Base-by-base conservation (phyloP, 2,888 invertebrate species). In the Holacanthella duospinosa region DNA sequence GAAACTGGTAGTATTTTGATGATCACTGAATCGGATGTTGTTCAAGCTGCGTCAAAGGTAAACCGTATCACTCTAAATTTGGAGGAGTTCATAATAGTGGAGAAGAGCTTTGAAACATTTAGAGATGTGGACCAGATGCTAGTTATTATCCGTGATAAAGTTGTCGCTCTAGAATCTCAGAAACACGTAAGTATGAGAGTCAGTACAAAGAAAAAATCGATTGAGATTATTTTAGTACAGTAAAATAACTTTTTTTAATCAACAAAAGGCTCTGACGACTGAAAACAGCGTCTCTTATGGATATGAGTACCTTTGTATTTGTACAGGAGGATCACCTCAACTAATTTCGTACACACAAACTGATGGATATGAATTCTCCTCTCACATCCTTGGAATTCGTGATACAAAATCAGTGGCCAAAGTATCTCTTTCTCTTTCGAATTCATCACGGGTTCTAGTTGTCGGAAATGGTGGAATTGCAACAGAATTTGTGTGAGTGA, bases 381-480 rank as follows among this genome's bases (percentile, higher is more conserved):
- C 57, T 21, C 9, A 64, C 26, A 84, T 96, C 29, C 75, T 95
- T 66, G 93, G 93, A 2, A 93, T 97, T 66, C 82, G 96, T 73
- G 96, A 97, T 75, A 95, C 93, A 1, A 93, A 96, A 76, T 94
- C 95, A 12, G 93, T 95, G 0, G 80, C 84, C 73, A 83, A 84
- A 65, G 87, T 96, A 74, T 84, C 89, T 73, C 77, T 83, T 29
- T 85, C 83, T 75, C 78, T 99, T 12, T 78, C 79, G 62, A 77
- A 79, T 62, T 85, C 93, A 0, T 83, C 83, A 55, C 84, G 83
- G 77, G 83, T 99, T 74, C 78, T 90, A 0, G 82, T 99, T 55
- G 84, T 97, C 59, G 99, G 99, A 9, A 99, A 99, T 82, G 99
- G 99, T 36, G 99, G 99, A 19, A 99, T 99, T 75, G 99, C 99